Base-by-base conservation (phyloP, 2,113 vertebrate species). In the Malurus alboscapulatus region DNA sequence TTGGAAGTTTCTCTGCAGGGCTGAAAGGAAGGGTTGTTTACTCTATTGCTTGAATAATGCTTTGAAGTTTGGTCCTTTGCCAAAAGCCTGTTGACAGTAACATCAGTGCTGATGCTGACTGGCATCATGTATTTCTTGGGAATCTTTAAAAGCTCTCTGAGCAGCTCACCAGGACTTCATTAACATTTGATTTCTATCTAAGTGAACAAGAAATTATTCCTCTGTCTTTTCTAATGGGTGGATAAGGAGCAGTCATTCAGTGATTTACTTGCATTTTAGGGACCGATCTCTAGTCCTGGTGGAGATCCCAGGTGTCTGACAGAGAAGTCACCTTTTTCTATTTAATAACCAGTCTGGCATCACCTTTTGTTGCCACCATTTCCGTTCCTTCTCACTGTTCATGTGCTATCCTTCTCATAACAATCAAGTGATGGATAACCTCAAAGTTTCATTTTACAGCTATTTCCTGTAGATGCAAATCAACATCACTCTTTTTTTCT, bases 401-500 rank as follows among this genome's bases (percentile, higher is more conserved):
- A 6, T 14, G 4, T 48, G 53, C 17, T 51, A 10, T 51, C 50
- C 75, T 84, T 82, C 55, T 47, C 34, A 67, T 44, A 83, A 88
- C 42, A 86, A 40, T 32, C 40, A 45, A 72, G 92, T 82, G 3
- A 63, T 54, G 11, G 10, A 22, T 78, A 71, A 90, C 15, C 7
- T 95, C 40, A 84, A 53, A 93, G 34, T 93, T 97, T 94, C 24
- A 47, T 84, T 90, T 91, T 63, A 63, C 44, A 88, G 53, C 51
- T 71, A 2, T 83, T 83, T 85, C 25, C n/a, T 63, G 3, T 32
- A 77, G 42, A 51, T 84, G 50, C 21, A 51, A 71, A 90, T 38
- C 69, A 74, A 51, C 57, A n/a, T 55, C 25, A 42, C 6, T 12
- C 12, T 87, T 88, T 88, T 45, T 53, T 50, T 45, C 68, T n/a